phyloP scores from a whole-genome alignment of 2,797 vertebrate genomes.

The Dipus sagitta region DNA sequence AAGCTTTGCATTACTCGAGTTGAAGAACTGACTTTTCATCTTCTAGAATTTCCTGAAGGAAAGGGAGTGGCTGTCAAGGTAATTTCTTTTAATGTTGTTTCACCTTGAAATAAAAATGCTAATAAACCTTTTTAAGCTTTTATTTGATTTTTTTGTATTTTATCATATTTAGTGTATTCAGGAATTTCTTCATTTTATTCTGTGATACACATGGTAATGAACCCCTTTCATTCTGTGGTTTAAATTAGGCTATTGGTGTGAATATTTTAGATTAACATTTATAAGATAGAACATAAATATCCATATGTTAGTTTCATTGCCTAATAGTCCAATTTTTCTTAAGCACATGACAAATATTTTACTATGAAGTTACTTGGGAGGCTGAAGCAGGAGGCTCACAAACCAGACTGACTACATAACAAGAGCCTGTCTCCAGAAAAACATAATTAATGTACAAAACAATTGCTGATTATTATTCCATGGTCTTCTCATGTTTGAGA shows the following conservation, averaged over 20 bases:
- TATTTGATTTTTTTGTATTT: constrained; percentile 43
- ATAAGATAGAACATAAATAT: constrained; percentile 39
- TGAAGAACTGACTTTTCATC: constrained; percentile 97
- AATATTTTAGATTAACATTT: constrained; percentile 43
- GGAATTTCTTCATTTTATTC: constrained; percentile 36
- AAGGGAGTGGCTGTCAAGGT: constrained; percentile 96
- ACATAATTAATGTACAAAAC: neutral
- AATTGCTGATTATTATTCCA: constrained; percentile 48
- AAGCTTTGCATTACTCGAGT: constrained; percentile 95
- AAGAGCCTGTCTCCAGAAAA: neutral
- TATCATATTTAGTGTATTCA: constrained; percentile 22
- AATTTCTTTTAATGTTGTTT: constrained; percentile 62
- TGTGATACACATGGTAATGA: neutral
- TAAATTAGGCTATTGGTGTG: constrained; percentile 1
- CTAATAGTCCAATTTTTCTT: constrained; percentile 29
- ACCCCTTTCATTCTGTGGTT: constrained; percentile 34
- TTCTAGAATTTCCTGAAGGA: constrained; percentile 97
- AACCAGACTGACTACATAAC: neutral
- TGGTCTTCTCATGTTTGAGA: constrained; percentile 32
- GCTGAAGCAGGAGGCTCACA: neutral
- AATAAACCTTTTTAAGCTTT: constrained; percentile 24
- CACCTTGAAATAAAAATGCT: constrained; percentile 45
- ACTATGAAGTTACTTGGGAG: neutral
- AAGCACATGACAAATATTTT: neutral
- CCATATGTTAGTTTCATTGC: constrained; percentile 15